Evolutionary conservation across 2,113 vertebrate genomes (phyloP).

Genomic region (Cercopithecus mona): DNA sequence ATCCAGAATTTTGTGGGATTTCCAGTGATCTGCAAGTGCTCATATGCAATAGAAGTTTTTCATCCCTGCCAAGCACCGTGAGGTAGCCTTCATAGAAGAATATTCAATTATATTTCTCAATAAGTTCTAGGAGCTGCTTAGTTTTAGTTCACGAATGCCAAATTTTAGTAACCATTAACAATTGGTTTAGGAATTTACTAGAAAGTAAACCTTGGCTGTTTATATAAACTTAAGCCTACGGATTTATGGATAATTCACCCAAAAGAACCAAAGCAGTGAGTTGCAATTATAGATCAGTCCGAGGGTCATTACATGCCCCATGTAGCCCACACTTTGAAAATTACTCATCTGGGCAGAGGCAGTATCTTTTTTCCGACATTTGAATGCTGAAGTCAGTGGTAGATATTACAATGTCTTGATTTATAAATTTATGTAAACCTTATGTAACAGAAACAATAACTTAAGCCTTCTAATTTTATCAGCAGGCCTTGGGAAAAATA

Average conservation of each 20-base stretch:
- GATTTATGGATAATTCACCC: neutral
- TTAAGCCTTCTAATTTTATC: conserved; percentile 37
- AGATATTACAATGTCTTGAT: neutral
- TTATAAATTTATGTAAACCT: conserved; percentile 12
- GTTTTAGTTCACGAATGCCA: neutral
- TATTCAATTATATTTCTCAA: neutral
- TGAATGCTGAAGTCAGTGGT: neutral
- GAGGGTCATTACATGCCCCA: neutral
- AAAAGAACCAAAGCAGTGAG: neutral
- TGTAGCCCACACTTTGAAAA: neutral
- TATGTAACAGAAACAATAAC: conserved; percentile 37
- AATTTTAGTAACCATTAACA: neutral
- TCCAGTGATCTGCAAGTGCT: neutral
- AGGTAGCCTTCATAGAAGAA: neutral
- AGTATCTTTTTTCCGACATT: neutral
- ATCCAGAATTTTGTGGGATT: neutral
- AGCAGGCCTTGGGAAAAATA: neutral
- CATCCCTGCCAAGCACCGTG: neutral
- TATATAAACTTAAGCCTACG: neutral
- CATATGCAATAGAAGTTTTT: neutral
- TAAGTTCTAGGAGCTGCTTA: neutral
- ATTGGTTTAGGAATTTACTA: conserved; percentile 7
- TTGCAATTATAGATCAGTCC: neutral
- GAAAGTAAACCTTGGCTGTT: conserved; percentile 25
- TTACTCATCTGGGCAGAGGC: neutral